phyloP scores from a whole-genome alignment of 2,888 invertebrate species.

The Charanyca ferruginea region DNA sequence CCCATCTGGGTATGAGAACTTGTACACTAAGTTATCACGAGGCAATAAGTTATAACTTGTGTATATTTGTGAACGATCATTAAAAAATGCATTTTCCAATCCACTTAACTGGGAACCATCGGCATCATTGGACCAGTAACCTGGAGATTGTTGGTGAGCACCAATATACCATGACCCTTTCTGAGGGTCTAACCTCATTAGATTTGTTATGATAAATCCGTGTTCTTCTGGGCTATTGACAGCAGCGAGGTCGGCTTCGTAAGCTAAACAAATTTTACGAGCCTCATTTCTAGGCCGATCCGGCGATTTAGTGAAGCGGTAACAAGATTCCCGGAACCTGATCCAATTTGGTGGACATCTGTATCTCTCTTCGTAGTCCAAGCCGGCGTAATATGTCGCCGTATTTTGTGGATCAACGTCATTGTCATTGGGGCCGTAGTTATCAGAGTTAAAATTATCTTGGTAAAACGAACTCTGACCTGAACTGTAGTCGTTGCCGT shows the following conservation, averaged over 20 bases:
- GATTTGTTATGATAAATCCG: constrained; percentile 95
- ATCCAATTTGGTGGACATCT: constrained; percentile 97
- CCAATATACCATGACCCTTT: constrained; percentile 97
- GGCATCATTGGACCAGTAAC: constrained; percentile 95
- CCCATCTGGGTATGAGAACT: constrained; percentile 93
- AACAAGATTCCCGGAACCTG: constrained; percentile 95
- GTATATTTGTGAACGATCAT: constrained; percentile 86
- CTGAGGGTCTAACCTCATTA: constrained; percentile 96
- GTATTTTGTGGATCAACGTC: constrained; percentile 84
- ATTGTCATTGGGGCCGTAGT: constrained; percentile 80
- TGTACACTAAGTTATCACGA: constrained; percentile 95
- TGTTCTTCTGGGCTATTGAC: constrained; percentile 96
- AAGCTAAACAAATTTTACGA: constrained; percentile 95
- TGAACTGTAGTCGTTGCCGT: constrained; percentile 79
- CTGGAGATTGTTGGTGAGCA: constrained; percentile 93
- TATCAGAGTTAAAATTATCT: constrained; percentile 79
- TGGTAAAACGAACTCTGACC: constrained; percentile 87
- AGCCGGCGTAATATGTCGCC: constrained; percentile 83
- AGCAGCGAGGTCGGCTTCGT: constrained; percentile 95
- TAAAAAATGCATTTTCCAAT: constrained; percentile 96
- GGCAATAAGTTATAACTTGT: constrained; percentile 89
- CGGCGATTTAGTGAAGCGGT: constrained; percentile 97
- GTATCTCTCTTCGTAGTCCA: constrained; percentile 86
- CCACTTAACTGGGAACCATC: constrained; percentile 95
- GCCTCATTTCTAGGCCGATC: constrained; percentile 95